Evolutionary conservation across 64 coral and sea anemone species (phyloP), one percentile per base, ranked within the genome.

Genomic region (Actinia equina): DNA sequence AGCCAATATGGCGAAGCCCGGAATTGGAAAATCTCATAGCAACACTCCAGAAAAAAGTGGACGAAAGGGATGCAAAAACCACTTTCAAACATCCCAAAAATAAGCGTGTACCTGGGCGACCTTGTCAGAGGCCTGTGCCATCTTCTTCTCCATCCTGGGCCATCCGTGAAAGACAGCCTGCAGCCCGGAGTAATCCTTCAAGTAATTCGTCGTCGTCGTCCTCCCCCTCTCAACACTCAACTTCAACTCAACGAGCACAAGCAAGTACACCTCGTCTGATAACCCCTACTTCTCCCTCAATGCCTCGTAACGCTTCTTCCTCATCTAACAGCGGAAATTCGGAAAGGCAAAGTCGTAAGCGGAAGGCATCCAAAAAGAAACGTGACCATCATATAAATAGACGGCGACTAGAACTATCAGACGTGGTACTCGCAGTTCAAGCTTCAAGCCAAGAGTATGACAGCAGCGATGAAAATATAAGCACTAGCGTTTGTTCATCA

Each of bases 41-140:
- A 44, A 51, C 15, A 44, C 67, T 87, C 17, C 85, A 87, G 63
- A 67, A 59, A 43, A 87, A 76, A 45, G 42, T 87, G 49, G 85
- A 87, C 30, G 62, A 71, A 71, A 71, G 67, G 67, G 67, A 71
- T 71, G 67, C 26, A 8, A 71, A 71, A 27, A 71, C 67, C 67
- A 37, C 67, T 71, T 71, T 71, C 67, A 30, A 30, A 30, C 67
- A 71, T 30, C 67, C 67, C 23, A 71, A 71, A 14, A 71, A 71
- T 71, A 71, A 6, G 12, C 25, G 67, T 37, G 26, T 71, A 71
- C 4, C 37, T 71, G 67, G 67, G 25, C 67, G 67, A 71, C 67
- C 62, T 65, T 65, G 62, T 65, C 62, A 65, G 62, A 65, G 62
- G 62, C 62, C 62, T 65, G 62, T 65, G 12, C 67, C 67, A 71